These are phyloP conservation scores for Hippotragus niger DNA, from an alignment of 2,113 vertebrate genomes.

Conservation along the genomic window DNA sequence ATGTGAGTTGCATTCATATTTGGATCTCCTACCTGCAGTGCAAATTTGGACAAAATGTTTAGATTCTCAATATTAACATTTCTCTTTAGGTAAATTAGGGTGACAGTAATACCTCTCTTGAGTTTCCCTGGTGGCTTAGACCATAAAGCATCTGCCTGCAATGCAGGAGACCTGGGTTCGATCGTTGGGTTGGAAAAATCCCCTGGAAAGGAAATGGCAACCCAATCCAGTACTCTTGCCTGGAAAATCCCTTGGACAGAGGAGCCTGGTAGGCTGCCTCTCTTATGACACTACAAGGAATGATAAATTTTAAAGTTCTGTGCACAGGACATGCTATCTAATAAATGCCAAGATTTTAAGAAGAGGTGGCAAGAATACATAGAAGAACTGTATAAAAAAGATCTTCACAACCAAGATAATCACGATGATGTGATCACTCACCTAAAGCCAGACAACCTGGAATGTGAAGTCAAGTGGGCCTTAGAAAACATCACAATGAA, in stretches of 20 bases:
- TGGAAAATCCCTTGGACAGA: neutral
- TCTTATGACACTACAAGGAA: neutral
- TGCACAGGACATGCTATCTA: neutral
- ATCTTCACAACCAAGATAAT: no score
- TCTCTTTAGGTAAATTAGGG: neutral
- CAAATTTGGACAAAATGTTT: neutral
- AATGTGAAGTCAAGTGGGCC: no score
- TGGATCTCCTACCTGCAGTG: neutral
- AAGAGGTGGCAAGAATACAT: no score
- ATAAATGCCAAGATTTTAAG: neutral
- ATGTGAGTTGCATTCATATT: neutral
- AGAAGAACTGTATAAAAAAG: no score
- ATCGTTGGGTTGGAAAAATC: neutral
- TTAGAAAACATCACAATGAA: no score
- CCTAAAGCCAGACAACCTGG: no score
- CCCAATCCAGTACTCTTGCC: neutral
- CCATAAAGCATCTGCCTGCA: rapidly evolving
- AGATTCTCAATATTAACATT: neutral
- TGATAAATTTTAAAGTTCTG: neutral
- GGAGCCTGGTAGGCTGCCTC: neutral
- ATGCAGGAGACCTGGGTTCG: rapidly evolving
- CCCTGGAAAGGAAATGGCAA: neutral
- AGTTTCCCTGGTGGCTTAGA: neutral
- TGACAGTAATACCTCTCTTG: neutral
- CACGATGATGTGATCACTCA: no score